Conservation (phyloP, 2,113 vertebrate genomes). For the Grallaria varia region DNA sequence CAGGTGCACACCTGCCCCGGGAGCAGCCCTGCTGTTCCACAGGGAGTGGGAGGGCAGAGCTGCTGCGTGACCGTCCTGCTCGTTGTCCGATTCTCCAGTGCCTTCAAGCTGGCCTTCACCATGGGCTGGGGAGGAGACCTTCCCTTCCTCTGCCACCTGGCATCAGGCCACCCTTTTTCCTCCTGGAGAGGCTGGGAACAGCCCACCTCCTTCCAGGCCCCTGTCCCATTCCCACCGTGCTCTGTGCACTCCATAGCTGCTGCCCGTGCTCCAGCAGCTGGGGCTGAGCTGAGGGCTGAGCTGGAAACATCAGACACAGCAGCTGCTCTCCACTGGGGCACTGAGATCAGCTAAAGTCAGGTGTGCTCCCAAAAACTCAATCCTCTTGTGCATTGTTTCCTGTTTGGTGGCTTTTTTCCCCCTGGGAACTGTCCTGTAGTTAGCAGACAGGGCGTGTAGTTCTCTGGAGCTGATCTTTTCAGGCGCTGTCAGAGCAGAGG, state of each 20-base stretch:
- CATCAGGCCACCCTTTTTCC: not conserved
- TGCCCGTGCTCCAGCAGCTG: not conserved
- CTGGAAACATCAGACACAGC: not conserved
- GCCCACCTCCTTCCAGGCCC: not conserved
- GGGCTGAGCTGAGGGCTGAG: not conserved
- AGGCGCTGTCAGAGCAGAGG: not conserved
- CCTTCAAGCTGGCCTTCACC: not conserved
- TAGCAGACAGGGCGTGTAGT: accelerated
- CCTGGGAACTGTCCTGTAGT: not conserved
- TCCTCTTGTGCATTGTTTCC: not conserved
- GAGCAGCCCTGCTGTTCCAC: not conserved
- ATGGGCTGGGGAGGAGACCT: not conserved
- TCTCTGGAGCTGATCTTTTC: not conserved
- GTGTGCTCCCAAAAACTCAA: not conserved
- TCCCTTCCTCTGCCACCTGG: not conserved
- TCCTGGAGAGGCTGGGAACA: not conserved
- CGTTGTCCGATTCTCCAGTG: not conserved
- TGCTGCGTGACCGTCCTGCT: not conserved
- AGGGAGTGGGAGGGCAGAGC: not conserved
- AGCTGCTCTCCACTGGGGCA: not conserved
- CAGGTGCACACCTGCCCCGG: not conserved
- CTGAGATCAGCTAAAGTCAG: not conserved
- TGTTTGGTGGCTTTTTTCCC: not conserved
- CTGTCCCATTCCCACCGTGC: not conserved
- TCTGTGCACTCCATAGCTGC: not conserved